Evolutionary conservation across 2,113 vertebrate species (phyloP), one percentile per base, ranked within the genome.

Genomic region (Phodopus roborovskii): DNA sequence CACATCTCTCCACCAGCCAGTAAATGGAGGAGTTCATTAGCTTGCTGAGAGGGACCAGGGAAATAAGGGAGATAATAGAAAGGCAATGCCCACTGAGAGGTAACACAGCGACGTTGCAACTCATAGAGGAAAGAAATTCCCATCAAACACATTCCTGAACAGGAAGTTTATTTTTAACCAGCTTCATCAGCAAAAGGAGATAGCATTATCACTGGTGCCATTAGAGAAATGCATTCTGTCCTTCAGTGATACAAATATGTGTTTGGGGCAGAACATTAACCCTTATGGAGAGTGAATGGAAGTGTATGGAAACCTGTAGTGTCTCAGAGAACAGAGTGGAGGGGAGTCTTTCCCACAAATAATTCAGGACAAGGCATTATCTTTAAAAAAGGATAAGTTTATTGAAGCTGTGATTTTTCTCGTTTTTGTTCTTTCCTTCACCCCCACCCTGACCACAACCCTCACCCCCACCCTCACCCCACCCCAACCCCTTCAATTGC

Each of bases 391-490:
- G 22, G 17, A 71, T 71, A n/a, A 36, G 19, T 45, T 73, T 85
- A 20, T 48, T 64, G n/a, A 53, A 71, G n/a, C 11, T 26, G 7
- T 45, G 39, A 16, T 10, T 24, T n/a, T 87, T 39, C 3, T 50
- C 28, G 71, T 0, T 26, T 10, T 28, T 22, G 9, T 17, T 0
- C 87, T 24, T 36, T 50, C 3, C 1, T 17, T 73, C 0, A 17
- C 48, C 15, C 8, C 5, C 10, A 24, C 1, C 10, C 4, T 48
- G 16, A 30, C 1, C 1, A 8, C 50, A 8, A 53, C 3, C 1
- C 22, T 73, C 0, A 17, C 36, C 15, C 6, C 5, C 7, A 24
- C 1, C 10, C 4, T 48, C 26, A 30, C 1, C 1, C 8, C 1
- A 5, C 11, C 53, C 53, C 53, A 56, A 1, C 10, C 1, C 13